These are phyloP conservation scores for Amia ocellicauda DNA, from an alignment of 2,113 vertebrate species.

Conservation along the genomic window DNA sequence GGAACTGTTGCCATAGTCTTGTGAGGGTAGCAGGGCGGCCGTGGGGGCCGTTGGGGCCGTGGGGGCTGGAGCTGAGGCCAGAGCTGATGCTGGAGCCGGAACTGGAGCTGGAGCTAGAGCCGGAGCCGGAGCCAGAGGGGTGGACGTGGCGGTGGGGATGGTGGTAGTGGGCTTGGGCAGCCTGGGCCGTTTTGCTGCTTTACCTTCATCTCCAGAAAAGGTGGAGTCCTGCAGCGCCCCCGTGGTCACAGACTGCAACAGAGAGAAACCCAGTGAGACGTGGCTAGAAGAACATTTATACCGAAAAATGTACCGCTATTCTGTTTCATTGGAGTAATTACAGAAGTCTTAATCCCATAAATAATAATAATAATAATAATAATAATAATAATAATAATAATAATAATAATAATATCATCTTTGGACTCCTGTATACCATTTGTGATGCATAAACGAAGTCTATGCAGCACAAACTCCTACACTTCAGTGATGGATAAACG, in stretches of 20 bases:
- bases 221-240: slow-evolving; percentile 56
- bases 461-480: too few relatives aligned
- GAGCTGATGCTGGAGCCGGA: too few relatives aligned
- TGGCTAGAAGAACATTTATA: slow-evolving; percentile 11
- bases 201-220: slow-evolving; percentile 65
- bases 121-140: slow-evolving; percentile 33
- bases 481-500: too few relatives aligned
- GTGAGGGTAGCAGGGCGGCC: slow-evolving; percentile 15
- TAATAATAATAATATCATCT: too few relatives aligned
- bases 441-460: too few relatives aligned
- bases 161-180: slow-evolving; percentile 49
- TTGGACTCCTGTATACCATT: too few relatives aligned
- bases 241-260: slow-evolving; percentile 69
- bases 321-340: too few relatives aligned
- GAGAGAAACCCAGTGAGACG: neutral
- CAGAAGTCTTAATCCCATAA: too few relatives aligned
- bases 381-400: too few relatives aligned
- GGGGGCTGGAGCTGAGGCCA: too few relatives aligned
- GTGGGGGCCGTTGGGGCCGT: slow-evolving; percentile 34
- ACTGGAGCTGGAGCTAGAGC: too few relatives aligned
- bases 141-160: neutral
- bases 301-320: neutral
- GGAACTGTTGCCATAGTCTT: slow-evolving; percentile 57
- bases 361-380: too few relatives aligned
- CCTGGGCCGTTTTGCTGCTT: slow-evolving; percentile 81